A percentile compares a stretch with the other conserved stretches of the same genome.
These are phyloP conservation scores for Spodoptera litura DNA, from an alignment of 1,140 invertebrate species.

Conservation along the genomic window DNA sequence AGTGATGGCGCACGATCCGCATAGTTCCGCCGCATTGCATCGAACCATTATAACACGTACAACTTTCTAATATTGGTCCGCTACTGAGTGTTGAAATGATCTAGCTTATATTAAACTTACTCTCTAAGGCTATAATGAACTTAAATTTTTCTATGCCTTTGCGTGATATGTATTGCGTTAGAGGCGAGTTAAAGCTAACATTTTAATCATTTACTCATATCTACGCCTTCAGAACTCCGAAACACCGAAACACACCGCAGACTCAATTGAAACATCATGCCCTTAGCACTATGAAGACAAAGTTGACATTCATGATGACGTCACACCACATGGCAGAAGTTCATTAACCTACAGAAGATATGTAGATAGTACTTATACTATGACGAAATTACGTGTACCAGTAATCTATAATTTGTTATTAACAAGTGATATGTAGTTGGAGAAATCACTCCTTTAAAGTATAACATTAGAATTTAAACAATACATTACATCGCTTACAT, in stretches of 20 bases:
- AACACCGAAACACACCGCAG: slow-evolving; percentile 49
- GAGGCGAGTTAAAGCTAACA: slow-evolving; percentile 81
- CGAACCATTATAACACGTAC: slow-evolving; percentile 72
- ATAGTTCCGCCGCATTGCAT: slow-evolving; percentile 37
- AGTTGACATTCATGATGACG: slow-evolving; percentile 45
- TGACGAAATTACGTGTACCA: slow-evolving; percentile 79
- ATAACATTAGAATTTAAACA: slow-evolving; percentile 73
- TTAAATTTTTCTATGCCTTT: slow-evolving; percentile 80
- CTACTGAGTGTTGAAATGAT: slow-evolving; percentile 83
- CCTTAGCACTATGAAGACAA: slow-evolving; percentile 50
- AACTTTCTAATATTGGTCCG: slow-evolving; percentile 86
- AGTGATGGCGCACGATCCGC: slow-evolving; percentile 26
- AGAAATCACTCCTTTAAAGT: slow-evolving; percentile 79
- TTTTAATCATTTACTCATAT: slow-evolving; percentile 55
- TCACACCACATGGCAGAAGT: slow-evolving; percentile 51
- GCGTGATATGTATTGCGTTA: slow-evolving; percentile 85
- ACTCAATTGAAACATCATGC: slow-evolving; percentile 41
- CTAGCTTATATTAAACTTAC: slow-evolving; percentile 81
- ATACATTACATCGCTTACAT: slow-evolving; percentile 68
- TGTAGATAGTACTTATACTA: slow-evolving; percentile 79
- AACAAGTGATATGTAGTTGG: slow-evolving; percentile 85
- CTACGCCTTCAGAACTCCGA: slow-evolving; percentile 54
- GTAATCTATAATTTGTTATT: slow-evolving; percentile 83
- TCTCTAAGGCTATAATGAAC: slow-evolving; percentile 80
- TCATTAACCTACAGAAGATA: slow-evolving; percentile 74